phyloP scores from a whole-genome alignment of 1,140 invertebrate genomes.

The Ceratina australensis region DNA sequence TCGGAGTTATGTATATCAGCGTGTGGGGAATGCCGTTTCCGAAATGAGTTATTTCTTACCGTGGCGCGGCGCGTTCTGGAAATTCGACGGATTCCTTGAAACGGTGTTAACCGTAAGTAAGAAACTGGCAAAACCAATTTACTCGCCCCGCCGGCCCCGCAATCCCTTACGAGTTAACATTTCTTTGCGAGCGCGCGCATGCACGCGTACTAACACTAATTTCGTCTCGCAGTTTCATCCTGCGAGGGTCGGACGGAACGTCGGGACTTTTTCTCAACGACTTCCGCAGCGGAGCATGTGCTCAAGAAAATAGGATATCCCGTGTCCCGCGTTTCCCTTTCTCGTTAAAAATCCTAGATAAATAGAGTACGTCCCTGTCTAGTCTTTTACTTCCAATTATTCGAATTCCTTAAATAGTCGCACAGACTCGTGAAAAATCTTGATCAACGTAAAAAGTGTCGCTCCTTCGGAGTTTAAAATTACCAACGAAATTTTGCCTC shows the following conservation, averaged over 20 bases:
- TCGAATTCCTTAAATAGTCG: no score
- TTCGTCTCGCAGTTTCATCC: conserved; percentile 35
- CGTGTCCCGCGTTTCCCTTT: background rate
- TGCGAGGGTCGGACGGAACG: conserved; percentile 4
- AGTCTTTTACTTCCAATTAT: no score
- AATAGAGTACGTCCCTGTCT: background rate
- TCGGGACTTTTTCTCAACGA: conserved; percentile 27
- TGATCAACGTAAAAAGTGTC: no score
- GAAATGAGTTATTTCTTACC: conserved; percentile 54
- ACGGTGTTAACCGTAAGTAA: conserved; percentile 52
- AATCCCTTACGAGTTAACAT: conserved; percentile 45
- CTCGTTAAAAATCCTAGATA: conserved; percentile 20
- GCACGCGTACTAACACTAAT: conserved; percentile 48
- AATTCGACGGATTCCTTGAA: conserved; percentile 62
- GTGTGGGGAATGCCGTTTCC: conserved; percentile 40
- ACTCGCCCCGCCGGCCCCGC: conserved; percentile 14
- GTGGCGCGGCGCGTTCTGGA: conserved; percentile 43
- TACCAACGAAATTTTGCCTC: no score
- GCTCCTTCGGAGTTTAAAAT: no score
- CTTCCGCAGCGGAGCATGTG: conserved; percentile 16
- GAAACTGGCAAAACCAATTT: conserved; percentile 51
- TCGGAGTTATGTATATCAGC: background rate
- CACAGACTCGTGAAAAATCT: no score
- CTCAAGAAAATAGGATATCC: conserved; percentile 21
- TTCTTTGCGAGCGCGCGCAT: conserved; percentile 25